Percentiles rank a stretch among this genome's conserved stretches.
These are phyloP conservation scores for Penaeus monodon DNA, from an alignment of 2,888 invertebrate genomes.

Conservation along the genomic window DNA sequence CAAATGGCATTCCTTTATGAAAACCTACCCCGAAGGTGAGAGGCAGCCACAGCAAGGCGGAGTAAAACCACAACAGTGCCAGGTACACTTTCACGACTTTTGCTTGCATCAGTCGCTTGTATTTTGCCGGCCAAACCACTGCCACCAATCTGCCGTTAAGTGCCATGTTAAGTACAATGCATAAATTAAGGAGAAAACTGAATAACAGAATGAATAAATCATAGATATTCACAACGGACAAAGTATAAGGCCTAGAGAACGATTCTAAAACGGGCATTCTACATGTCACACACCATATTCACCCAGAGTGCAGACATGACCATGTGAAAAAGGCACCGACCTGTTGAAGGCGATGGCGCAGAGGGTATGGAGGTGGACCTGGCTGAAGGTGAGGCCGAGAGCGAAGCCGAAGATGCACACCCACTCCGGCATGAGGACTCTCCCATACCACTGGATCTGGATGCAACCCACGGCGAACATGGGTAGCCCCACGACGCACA, in stretches of 20 bases:
- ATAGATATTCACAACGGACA: no score
- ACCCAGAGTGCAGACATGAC: no score
- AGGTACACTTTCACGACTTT: constrained; percentile 24
- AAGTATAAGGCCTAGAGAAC: no score
- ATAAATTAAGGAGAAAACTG: not conserved
- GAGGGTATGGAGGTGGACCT: constrained; percentile 51
- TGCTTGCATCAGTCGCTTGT: constrained; percentile 29
- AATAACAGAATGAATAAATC: no score
- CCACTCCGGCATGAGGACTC: not conserved
- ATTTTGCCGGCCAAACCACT: constrained; percentile 28
- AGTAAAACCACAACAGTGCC: constrained; percentile 35
- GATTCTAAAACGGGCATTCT: no score
- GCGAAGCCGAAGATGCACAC: not conserved
- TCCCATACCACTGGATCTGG: constrained; percentile 10
- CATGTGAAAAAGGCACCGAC: not conserved
- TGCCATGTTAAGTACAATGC: no score
- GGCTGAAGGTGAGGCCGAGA: constrained; percentile 33
- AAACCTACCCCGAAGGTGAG: constrained; percentile 23
- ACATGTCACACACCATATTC: no score
- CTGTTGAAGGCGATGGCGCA: constrained; percentile 47
- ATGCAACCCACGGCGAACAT: constrained; percentile 30
- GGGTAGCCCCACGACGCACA: constrained; percentile 39
- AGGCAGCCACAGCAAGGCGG: constrained; percentile 35
- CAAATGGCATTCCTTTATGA: no score
- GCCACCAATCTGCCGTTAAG: constrained; percentile 28